Conservation (phyloP, 1,140 invertebrate species). For the Aphelinus atriplicis region DNA sequence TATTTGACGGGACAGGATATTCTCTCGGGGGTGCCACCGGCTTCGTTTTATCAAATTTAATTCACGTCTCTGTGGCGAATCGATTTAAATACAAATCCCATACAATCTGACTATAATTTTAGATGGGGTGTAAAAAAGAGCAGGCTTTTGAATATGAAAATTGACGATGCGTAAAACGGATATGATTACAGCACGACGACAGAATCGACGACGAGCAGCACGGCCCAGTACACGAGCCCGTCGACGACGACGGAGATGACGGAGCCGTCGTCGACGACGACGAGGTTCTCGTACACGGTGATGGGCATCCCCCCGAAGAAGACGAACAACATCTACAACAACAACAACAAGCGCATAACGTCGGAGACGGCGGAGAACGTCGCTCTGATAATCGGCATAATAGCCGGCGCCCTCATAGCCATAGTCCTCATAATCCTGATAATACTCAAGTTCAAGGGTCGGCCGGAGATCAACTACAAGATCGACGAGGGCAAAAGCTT, state of each 20-base stretch:
- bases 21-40: no score
- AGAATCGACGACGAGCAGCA: conserved; percentile 50
- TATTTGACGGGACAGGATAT: no score
- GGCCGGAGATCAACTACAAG: conserved; percentile 88
- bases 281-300: conserved; percentile 51
- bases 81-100: no score
- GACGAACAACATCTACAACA: conserved; percentile 51
- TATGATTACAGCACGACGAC: conserved; percentile 49
- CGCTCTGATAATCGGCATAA: conserved; percentile 86
- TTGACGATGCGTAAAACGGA: background rate
- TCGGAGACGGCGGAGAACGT: conserved; percentile 79
- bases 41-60: background rate
- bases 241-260: conserved; percentile 58
- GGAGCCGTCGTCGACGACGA: conserved; percentile 59
- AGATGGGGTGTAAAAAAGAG: no score
- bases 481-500: conserved; percentile 86
- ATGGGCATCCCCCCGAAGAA: conserved; percentile 52
- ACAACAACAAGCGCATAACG: conserved; percentile 72
- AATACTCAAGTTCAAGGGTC: conserved; percentile 87
- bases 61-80: conserved; percentile 5
- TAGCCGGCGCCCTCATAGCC: conserved; percentile 89
- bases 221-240: conserved; percentile 49
- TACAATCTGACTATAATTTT: no score
- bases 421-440: conserved; percentile 90
- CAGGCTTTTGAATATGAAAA: background rate